Evolutionary conservation across 2,797 vertebrate genomes (phyloP), one percentile per base, ranked within the genome.

Genomic region (Chromis chromis): DNA sequence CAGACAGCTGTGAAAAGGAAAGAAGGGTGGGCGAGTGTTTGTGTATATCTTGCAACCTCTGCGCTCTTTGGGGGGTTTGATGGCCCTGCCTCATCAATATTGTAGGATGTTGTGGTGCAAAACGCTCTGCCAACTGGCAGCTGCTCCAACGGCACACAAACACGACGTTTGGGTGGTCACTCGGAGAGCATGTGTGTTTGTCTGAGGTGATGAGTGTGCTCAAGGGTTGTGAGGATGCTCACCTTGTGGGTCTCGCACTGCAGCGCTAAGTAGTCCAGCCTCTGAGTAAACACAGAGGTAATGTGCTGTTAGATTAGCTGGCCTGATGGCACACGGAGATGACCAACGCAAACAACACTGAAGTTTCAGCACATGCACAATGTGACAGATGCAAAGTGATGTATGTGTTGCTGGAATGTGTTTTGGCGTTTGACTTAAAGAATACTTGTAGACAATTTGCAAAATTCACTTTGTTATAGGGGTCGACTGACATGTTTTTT

Each of bases 1-100:
- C 75, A 83, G 70, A 73, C 84, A 89, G 71, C 81, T 86, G 84
- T 72, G 74, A 83, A 82, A 89, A 84, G 61, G 61, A 81, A 62
- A 66, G 11, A 52, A 50, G 21, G 82, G 62, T 59, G 48, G 50
- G 52, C 6, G 6, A 0, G n/a, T 46, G 54, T 80, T 63, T 85
- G 79, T 67, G 50, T 65, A 28, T 25, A 55, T 59, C 61, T 60
- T 59, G 53, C 50, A 60, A 0, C 39, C 33, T 42, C 36, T 3
- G 44, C 53, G 76, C 3, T 14, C 33, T 36, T 22, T 19, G 19
- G 55, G 55, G 55, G 55, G 27, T 40, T 66, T 68, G 48, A 66
- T 55, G 54, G 31, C 59, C 31, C 39, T 54, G 66, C 71, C 22
- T 81, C 72, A 74, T 85, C 78, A 62, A n/a, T 75, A 71, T 22